Percentiles rank a stretch among this genome's conserved stretches.
Conservation (phyloP, 2,113 vertebrate genomes). For the Echinops telfairi region DNA sequence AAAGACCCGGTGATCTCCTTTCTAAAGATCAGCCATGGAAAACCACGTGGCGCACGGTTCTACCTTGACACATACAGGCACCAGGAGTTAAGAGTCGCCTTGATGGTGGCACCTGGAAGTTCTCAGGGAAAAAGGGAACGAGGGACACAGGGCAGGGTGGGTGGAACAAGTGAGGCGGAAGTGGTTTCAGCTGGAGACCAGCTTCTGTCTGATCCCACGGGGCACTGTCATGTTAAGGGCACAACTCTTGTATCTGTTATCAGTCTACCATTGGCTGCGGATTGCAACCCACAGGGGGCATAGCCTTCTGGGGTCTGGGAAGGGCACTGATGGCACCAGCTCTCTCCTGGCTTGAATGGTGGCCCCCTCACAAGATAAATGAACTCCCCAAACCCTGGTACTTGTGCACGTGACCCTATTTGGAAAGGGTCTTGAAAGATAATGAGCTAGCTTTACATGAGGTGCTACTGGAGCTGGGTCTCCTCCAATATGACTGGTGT, state of each 20-base stretch:
- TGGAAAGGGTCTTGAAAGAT: background rate
- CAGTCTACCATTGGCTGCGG: fast-evolving
- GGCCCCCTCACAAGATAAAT: background rate
- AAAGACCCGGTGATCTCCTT: background rate
- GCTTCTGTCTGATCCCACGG: background rate
- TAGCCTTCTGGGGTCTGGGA: no score
- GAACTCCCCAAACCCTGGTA: background rate
- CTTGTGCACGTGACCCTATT: background rate
- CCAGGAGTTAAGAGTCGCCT: background rate
- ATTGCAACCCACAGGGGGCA: background rate
- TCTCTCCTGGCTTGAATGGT: background rate
- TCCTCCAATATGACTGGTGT: background rate
- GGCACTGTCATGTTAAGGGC: background rate
- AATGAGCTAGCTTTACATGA: background rate
- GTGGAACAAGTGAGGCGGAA: background rate
- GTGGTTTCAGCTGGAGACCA: background rate
- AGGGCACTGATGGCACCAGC: background rate
- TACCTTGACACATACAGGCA: background rate
- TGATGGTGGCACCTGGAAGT: background rate
- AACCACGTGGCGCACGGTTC: background rate
- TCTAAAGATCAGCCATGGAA: background rate
- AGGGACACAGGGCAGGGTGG: no score
- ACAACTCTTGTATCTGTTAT: background rate
- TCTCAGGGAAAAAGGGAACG: background rate
- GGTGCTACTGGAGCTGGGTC: background rate